Percentiles rank a stretch among this genome's conserved stretches.
Evolutionary conservation across 2,888 invertebrate genomes (phyloP).

Genomic region (Theretra japonica): DNA sequence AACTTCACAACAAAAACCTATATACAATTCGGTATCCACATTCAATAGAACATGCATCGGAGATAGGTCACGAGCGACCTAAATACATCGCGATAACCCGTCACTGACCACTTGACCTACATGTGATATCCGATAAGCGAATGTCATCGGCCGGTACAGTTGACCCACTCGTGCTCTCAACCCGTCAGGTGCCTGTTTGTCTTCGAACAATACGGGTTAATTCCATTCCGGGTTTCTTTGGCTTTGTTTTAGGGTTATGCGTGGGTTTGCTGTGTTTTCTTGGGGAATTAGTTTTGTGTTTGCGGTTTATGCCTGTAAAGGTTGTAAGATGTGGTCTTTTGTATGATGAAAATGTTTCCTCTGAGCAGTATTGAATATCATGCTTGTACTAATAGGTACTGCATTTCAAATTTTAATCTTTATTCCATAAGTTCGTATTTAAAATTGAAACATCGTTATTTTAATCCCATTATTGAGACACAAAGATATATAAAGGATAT

Average conservation of each 20-base stretch:
- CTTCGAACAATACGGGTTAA: not conserved
- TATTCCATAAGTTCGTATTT: too few species aligned
- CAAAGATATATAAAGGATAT: too few species aligned
- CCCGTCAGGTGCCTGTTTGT: conserved; percentile 1
- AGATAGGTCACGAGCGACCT: conserved; percentile 28
- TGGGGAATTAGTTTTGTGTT: too few species aligned
- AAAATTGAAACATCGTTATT: too few species aligned
- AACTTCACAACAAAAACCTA: too few species aligned
- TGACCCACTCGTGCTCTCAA: conserved; percentile 7
- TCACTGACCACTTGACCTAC: conserved; percentile 45
- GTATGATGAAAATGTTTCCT: too few species aligned
- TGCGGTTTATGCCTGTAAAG: too few species aligned
- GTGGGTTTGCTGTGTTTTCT: not conserved
- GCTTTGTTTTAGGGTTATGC: not conserved
- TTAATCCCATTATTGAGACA: too few species aligned
- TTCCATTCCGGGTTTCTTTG: not conserved
- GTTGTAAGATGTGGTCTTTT: too few species aligned
- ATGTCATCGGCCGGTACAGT: conserved; percentile 43
- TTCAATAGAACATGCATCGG: conserved; percentile 2
- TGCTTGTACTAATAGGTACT: too few species aligned
- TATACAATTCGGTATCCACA: not conserved
- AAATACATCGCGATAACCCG: conserved; percentile 30
- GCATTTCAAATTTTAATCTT: too few species aligned
- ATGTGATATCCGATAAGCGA: conserved; percentile 44
- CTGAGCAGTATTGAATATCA: too few species aligned